A percentile compares a stretch with the other conserved stretches of the same genome.
Evolutionary conservation across 2,888 invertebrate genomes (phyloP).

Genomic region (Megamerina dolium): DNA sequence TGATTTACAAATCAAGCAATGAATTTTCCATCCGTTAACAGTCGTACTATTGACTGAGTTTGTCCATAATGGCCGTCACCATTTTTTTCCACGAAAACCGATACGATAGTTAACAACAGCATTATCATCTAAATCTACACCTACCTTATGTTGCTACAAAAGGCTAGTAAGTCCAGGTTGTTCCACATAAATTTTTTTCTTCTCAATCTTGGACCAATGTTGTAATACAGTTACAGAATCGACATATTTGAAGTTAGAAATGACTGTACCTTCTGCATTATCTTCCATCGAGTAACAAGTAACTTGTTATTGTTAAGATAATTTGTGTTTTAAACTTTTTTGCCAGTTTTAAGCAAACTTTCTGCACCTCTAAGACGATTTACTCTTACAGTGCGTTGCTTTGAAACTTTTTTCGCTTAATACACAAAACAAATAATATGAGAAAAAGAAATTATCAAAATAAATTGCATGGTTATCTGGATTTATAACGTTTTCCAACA

Average conservation of each 20-base stretch:
- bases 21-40: conserved; percentile 8
- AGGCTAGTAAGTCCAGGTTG: background rate
- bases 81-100: background rate
- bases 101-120: conserved; percentile 15
- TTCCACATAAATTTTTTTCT: background rate
- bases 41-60: background rate
- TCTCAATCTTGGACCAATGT: background rate
- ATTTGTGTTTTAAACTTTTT: background rate
- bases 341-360: background rate
- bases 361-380: conserved; percentile 1
- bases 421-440: background rate
- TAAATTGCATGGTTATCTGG: background rate
- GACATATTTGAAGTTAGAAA: background rate
- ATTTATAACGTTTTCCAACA: background rate
- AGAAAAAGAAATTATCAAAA: background rate
- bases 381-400: background rate
- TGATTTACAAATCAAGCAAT: background rate
- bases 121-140: conserved; percentile 16
- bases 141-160: conserved; percentile 16
- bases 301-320: conserved; percentile 1
- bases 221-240: background rate
- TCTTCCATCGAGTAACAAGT: background rate
- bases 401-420: background rate
- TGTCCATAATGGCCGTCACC: background rate
- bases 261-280: background rate